Conservation (phyloP, 2,797 vertebrate species). For the Sarcoramphus papa region DNA sequence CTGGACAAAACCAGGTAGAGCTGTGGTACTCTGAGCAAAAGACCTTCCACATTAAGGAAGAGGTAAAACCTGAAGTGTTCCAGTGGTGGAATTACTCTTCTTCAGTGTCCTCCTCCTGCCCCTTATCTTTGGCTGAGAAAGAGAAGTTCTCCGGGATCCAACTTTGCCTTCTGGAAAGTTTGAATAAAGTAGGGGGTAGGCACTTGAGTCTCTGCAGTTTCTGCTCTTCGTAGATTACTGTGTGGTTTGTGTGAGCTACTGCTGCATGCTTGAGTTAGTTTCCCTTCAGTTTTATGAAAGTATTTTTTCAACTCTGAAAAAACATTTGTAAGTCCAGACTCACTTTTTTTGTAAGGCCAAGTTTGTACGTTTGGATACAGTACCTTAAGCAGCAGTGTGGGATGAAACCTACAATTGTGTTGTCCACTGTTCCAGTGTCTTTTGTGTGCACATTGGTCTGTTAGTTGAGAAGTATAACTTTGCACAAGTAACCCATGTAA, state of each 20-base stretch:
- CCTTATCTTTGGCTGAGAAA: conserved; percentile 21
- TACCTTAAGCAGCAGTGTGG: conserved; percentile 66
- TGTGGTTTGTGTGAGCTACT: conserved; percentile 45
- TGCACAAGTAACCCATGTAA: conserved; percentile 98
- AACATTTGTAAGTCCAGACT: conserved; percentile 29
- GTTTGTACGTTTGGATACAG: conserved; percentile 67
- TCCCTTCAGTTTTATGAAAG: conserved; percentile 48
- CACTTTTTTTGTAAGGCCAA: conserved; percentile 43
- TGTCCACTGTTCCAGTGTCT: conserved; percentile 70
- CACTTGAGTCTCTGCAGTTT: conserved; percentile 26
- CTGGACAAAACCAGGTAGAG: not conserved
- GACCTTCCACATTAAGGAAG: not conserved
- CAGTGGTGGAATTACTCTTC: not conserved
- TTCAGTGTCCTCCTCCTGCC: not conserved
- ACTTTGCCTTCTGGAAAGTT: not conserved
- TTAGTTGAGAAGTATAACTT: conserved; percentile 78
- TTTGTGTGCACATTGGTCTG: conserved; percentile 73
- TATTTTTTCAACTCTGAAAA: conserved; percentile 45
- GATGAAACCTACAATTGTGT: conserved; percentile 65
- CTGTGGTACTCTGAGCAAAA: not conserved
- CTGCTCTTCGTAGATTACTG: not conserved
- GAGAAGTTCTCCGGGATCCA: not conserved
- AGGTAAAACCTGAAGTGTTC: not conserved
- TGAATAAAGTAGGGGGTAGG: not conserved
- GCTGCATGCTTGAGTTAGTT: conserved; percentile 66